phyloP scores from a whole-genome alignment of 2,888 invertebrate genomes.

The Peribatodes rhomboidaria region DNA sequence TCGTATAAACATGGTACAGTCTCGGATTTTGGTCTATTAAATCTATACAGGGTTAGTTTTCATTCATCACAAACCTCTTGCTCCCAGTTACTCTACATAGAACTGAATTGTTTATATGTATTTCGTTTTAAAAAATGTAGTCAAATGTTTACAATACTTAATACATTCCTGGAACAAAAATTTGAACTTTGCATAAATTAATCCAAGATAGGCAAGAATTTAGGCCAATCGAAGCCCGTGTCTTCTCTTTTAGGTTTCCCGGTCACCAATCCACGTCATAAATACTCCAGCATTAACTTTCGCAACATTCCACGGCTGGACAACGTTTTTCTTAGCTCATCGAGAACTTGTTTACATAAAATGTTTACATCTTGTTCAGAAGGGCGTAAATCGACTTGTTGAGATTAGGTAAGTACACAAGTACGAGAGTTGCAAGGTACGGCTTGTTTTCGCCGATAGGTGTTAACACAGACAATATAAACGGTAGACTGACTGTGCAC shows the following conservation, averaged over 20 bases:
- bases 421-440: constrained; percentile 23
- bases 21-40: too few relatives aligned
- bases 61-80: too few relatives aligned
- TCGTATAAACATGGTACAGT: too few relatives aligned
- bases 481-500: too few relatives aligned
- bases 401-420: constrained; percentile 27
- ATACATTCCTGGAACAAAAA: too few relatives aligned
- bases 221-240: not conserved
- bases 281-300: constrained; percentile 32
- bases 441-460: constrained; percentile 20
- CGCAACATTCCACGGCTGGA: constrained; percentile 39
- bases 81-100: too few relatives aligned
- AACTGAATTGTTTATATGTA: not conserved
- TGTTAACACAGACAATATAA: constrained; percentile 4
- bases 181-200: too few relatives aligned
- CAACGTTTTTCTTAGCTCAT: constrained; percentile 43
- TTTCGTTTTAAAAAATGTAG: not conserved
- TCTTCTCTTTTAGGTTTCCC: constrained; percentile 18
- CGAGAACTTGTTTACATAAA: constrained; percentile 37
- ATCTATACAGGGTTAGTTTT: too few relatives aligned
- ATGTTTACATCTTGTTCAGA: constrained; percentile 36
- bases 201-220: not conserved
- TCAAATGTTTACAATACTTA: not conserved
- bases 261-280: constrained; percentile 24
- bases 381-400: constrained; percentile 37